phyloP scores from a whole-genome alignment of 2,888 invertebrate species.

The Halictus ligatus region DNA sequence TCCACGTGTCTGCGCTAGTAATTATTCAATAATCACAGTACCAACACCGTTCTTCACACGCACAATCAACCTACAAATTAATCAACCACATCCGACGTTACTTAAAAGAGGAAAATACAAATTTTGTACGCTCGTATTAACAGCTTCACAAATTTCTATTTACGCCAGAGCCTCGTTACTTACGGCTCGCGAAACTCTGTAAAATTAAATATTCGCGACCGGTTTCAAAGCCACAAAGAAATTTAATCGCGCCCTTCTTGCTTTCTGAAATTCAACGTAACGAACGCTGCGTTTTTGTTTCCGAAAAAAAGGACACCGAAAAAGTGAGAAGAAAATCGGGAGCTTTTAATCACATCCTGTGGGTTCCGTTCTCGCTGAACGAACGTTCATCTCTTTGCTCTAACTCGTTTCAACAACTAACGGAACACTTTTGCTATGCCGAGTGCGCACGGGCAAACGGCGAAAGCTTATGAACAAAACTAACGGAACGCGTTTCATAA shows the following conservation, averaged over 20 bases:
- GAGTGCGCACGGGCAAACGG: too few species aligned
- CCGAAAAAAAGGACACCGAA: background rate
- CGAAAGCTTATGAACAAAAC: too few species aligned
- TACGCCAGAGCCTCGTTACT: background rate
- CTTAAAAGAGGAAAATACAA: background rate
- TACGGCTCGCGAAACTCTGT: background rate
- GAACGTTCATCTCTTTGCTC: background rate
- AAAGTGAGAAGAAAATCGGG: background rate
- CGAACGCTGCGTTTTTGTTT: background rate
- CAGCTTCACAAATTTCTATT: background rate
- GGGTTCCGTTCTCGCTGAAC: background rate
- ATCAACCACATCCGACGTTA: background rate
- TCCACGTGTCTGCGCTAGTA: background rate
- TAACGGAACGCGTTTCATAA: background rate
- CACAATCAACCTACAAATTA: background rate
- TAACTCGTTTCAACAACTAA: background rate
- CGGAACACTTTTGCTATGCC: background rate
- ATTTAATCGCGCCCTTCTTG: background rate
- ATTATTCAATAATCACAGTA: background rate
- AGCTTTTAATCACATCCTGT: background rate
- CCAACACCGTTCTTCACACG: background rate
- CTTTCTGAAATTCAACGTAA: background rate
- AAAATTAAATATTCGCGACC: background rate
- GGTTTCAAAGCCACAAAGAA: background rate
- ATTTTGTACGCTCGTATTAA: background rate